Percentiles rank a stretch among this genome's conserved stretches.
Conservation (phyloP, 2,113 vertebrate genomes). For the Diphyllodes magnificus region DNA sequence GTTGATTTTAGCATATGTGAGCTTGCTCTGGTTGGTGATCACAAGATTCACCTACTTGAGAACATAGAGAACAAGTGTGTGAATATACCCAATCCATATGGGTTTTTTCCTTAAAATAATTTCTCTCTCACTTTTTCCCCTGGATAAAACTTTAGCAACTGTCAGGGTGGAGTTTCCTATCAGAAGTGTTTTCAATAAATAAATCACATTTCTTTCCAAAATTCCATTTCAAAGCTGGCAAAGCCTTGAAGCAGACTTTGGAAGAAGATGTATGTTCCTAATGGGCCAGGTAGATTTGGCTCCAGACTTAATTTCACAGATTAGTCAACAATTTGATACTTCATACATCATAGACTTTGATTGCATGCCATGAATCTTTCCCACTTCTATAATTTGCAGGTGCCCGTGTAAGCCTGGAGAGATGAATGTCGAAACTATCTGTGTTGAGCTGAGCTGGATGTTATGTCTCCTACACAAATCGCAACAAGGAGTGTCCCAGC, state of each 20-base stretch:
- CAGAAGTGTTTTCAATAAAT: neutral
- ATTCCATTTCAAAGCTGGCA: neutral
- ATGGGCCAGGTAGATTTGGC: neutral
- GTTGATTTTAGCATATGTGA: neutral
- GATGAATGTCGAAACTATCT: neutral
- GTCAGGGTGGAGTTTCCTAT: neutral
- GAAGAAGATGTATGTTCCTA: neutral
- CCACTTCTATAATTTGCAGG: neutral
- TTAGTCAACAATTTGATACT: neutral
- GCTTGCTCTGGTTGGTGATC: neutral
- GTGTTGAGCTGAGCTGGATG: neutral
- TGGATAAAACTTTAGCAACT: neutral
- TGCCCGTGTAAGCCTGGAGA: neutral
- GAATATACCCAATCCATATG: neutral
- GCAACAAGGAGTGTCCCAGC: neutral
- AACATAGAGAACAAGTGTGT: neutral
- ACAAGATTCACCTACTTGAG: neutral
- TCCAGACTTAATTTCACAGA: neutral
- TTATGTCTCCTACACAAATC: neutral
- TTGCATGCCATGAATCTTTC: neutral
- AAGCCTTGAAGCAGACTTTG: neutral
- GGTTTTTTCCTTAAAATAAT: neutral
- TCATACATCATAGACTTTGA: neutral
- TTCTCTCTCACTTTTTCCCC: neutral
- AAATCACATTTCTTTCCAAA: neutral